These are phyloP conservation scores for Panthera tigris DNA, from an alignment of 2,113 vertebrate genomes.

Conservation along the genomic window DNA sequence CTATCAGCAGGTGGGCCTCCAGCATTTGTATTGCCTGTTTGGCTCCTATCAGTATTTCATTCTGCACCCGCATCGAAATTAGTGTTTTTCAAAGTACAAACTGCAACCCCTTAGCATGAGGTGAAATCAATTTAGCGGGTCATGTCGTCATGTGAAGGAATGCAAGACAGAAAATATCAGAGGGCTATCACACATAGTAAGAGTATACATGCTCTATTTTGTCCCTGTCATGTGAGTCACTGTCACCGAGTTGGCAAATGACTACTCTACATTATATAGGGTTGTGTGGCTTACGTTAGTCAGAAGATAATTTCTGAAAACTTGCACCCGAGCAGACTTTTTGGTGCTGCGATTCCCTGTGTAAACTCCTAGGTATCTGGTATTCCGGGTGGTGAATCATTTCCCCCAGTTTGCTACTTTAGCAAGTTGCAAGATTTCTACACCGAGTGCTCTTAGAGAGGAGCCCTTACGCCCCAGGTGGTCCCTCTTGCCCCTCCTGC, in stretches of 20 bases:
- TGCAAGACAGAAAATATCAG: not conserved
- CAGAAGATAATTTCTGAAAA: not conserved
- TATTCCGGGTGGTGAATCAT: not conserved
- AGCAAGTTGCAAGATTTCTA: not conserved
- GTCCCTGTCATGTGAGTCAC: not conserved
- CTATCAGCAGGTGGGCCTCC: not conserved
- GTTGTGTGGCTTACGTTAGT: not conserved
- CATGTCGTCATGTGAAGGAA: not conserved
- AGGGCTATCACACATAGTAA: not conserved
- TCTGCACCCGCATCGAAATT: not conserved
- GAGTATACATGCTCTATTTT: rapidly evolving
- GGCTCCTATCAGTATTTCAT: not conserved
- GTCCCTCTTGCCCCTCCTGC: rapidly evolving
- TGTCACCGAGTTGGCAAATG: not conserved
- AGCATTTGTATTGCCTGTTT: not conserved
- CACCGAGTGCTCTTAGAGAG: rapidly evolving
- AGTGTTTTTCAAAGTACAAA: not conserved
- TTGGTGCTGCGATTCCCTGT: not conserved
- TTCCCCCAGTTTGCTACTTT: not conserved
- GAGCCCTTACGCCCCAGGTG: not conserved
- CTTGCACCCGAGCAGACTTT: not conserved
- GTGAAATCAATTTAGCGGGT: not conserved
- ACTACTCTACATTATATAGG: not conserved
- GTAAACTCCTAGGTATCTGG: not conserved
- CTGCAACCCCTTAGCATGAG: too few relatives aligned